Base-by-base conservation (phyloP, 2,888 invertebrate species). In the Magallana nippona region DNA sequence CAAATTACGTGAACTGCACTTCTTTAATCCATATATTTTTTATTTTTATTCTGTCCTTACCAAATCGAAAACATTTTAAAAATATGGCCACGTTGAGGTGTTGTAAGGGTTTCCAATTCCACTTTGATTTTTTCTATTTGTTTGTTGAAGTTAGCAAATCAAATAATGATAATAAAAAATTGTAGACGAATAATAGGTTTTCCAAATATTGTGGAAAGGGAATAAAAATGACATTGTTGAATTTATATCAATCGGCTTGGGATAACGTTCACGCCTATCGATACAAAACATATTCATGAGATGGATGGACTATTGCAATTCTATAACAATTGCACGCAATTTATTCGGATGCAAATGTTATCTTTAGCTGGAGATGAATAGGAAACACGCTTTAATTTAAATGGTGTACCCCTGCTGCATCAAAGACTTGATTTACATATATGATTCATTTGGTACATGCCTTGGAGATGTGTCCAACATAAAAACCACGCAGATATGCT, bases 381-480 rank as follows among this genome's bases (percentile, higher is more conserved):
- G 71, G 71, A 32, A 71, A 22, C 71, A 32, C 15, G 32, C 27
- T 71, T 60, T 71, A 71, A 71, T 71, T 71, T 71, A 71, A 71
- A 71, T 71, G 71, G 8, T 13, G 71, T 71, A 71, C 22, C 27
- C 71, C 71, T 71, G 71, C 71, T 71, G 71, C 71, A 71, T 71
- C 71, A 27, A 27, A 71, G 71, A 27, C 22, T 11, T 71, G 71
- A 71, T 71, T 71, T 71, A 71, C 71, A 71, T 71, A 71, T 22
- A 71, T 71, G 71, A 71, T 71, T 71, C 71, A 71, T 71, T 71
- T 71, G 71, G 71, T 71, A 32, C 71, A 71, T 71, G 71, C 71
- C 71, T 71, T 22, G 71, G 32, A 71, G 71, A 27, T 19, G 27
- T 71, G 71, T 15, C 27, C 71, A 71, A 71, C 71, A 71, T 27